Percentiles rank a stretch among this genome's conserved stretches.
Evolutionary conservation across 2,113 vertebrate genomes (phyloP).

Genomic region (Eurystomus gularis): DNA sequence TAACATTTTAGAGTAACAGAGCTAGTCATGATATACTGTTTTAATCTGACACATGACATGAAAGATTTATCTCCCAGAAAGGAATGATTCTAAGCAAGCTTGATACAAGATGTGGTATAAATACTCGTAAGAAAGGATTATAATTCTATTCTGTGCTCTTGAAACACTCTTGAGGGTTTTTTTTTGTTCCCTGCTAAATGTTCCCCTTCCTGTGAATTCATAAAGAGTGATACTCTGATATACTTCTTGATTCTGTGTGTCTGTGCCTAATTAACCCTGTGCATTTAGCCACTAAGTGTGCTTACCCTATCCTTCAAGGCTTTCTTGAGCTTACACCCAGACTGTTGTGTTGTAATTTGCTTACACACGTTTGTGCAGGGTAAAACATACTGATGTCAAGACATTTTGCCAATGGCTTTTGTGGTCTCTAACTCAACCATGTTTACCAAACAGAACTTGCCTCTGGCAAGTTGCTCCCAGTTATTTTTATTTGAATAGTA

Average conservation of each 20-base stretch:
- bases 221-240: background rate
- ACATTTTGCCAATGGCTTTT: background rate
- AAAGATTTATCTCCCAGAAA: background rate
- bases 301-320: background rate
- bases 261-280: background rate
- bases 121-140: background rate
- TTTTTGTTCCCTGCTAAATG: background rate
- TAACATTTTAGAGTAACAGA: background rate
- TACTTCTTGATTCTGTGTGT: background rate
- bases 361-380: background rate
- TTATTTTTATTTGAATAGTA: background rate
- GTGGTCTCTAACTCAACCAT: background rate
- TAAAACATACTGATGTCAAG: background rate
- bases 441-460: background rate
- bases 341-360: background rate
- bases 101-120: background rate
- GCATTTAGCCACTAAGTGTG: background rate
- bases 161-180: background rate
- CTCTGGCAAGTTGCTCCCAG: background rate
- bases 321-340: background rate
- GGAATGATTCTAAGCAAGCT: background rate
- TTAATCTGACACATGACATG: background rate
- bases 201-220: background rate
- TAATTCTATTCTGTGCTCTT: background rate
- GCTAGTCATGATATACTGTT: background rate